Evolutionary conservation across 1,140 invertebrate genomes (phyloP), one percentile per base, ranked within the genome.

Genomic region (Platyscapa corneri): DNA sequence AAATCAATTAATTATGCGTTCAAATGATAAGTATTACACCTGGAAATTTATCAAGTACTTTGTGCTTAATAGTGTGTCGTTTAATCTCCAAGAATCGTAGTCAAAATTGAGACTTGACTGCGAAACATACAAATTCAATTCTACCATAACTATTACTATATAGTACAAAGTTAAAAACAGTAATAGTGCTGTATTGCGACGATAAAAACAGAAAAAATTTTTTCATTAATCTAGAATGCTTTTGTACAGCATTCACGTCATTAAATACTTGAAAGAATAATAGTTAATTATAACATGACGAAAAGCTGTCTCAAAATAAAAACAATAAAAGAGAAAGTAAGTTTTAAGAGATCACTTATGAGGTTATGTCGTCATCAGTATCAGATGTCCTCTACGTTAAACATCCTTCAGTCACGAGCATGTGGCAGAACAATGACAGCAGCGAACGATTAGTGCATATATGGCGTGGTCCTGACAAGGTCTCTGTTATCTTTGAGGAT

Each of bases 381-480:
- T 49, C 70, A 3, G n/a, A 39, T 70, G 30, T 82, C 81, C 23
- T 70, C 42, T 0, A 7, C 65, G 37, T 18, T 16, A 46, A 64
- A 30, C 32, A 1, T 12, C 30, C 56, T n/a, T 27, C 76, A 32
- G 30, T 56, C 18, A 14, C 39, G 42, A 70, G 39, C 3, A 70
- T 72, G 78, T 30, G 83, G 18, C 18, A 56, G 0, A 37, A 74
- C 1, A 53, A 34, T 34, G 20, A 72, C 30, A 46, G 56, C 53
- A 34, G 60, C 8, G 65, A 74, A 34, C 18, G 5, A 0, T 37
- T 76, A 32, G 27, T 85, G n/a, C 89, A 92, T 84, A 83, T 94
- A 42, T 94, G 92, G 92, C 89, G 86, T 64, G 91, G 91, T 65
- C 89, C 87, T 82, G 90, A 93, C 77, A 90, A 87, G 87, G 77